A percentile compares a stretch with the other conserved stretches of the same genome.
Conservation (phyloP, 2,797 vertebrate species). For the Epinephelus coioides region DNA sequence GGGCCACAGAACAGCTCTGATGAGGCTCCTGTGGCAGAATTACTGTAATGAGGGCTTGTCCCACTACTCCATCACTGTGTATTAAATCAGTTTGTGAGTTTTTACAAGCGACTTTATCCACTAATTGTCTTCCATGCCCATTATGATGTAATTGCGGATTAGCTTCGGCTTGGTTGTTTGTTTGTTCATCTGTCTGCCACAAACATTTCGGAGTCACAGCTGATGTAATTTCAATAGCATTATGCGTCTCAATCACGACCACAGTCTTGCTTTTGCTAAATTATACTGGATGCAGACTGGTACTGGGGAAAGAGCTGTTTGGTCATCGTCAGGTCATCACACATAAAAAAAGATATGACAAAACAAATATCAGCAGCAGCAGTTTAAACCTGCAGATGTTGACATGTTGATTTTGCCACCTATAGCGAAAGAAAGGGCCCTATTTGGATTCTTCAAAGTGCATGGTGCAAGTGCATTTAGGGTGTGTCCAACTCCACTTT, state of each 20-base stretch:
- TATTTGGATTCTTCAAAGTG: no score
- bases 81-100: slow-evolving; percentile 13
- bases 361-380: not conserved
- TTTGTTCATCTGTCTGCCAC: slow-evolving; percentile 1
- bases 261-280: no score
- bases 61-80: not conserved
- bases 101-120: slow-evolving; percentile 8
- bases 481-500: no score
- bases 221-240: slow-evolving; percentile 11
- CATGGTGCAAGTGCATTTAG: no score
- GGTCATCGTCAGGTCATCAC: not conserved
- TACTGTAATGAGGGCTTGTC: slow-evolving; percentile 12
- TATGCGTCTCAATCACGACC: not conserved
- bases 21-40: not conserved
- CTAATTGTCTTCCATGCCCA: slow-evolving; percentile 5
- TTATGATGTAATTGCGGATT: slow-evolving; percentile 13
- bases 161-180: not conserved
- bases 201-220: slow-evolving; percentile 1
- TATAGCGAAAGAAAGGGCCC: no score
- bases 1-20: not conserved
- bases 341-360: not conserved
- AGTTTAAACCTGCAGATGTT: not conserved
- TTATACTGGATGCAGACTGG: not conserved
- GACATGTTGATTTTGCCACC: not conserved
- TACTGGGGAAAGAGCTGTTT: not conserved